These are phyloP conservation scores for Podotricha telesiphe DNA, from an alignment of 2,888 invertebrate species.

Conservation along the genomic window DNA sequence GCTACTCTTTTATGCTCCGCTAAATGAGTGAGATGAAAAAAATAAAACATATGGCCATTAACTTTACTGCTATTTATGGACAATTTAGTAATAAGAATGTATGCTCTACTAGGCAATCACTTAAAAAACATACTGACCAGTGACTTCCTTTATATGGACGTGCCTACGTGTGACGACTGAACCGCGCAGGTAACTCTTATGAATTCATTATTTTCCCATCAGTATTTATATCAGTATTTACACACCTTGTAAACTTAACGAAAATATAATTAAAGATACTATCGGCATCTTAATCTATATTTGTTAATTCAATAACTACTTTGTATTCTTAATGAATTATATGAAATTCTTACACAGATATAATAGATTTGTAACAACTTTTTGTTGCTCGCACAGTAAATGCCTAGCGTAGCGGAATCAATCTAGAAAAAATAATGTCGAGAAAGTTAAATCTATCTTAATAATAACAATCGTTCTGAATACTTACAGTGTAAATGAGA, in stretches of 20 bases:
- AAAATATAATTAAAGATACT: conserved; percentile 23
- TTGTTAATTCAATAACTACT: not conserved
- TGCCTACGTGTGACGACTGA: not conserved
- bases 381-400: not conserved
- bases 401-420: conserved; percentile 16
- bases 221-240: too few species aligned
- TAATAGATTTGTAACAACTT: not conserved
- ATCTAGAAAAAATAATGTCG: conserved; percentile 35
- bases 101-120: conserved; percentile 18
- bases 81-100: conserved; percentile 9
- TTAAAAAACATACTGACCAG: conserved; percentile 6
- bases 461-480: conserved; percentile 36
- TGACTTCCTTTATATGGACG: not conserved
- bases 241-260: conserved; percentile 13
- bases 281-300: not conserved
- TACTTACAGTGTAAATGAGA: conserved; percentile 37
- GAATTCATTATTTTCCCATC: conserved; percentile 21
- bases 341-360: too few species aligned
- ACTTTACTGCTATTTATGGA: not conserved
- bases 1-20: not conserved
- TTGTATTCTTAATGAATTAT: not conserved
- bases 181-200: not conserved
- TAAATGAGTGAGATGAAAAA: not conserved
- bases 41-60: not conserved
- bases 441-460: conserved; percentile 36